Percentiles rank a stretch among this genome's conserved stretches.
phyloP scores from a whole-genome alignment of 2,888 invertebrate genomes.

The Clivina fossor region DNA sequence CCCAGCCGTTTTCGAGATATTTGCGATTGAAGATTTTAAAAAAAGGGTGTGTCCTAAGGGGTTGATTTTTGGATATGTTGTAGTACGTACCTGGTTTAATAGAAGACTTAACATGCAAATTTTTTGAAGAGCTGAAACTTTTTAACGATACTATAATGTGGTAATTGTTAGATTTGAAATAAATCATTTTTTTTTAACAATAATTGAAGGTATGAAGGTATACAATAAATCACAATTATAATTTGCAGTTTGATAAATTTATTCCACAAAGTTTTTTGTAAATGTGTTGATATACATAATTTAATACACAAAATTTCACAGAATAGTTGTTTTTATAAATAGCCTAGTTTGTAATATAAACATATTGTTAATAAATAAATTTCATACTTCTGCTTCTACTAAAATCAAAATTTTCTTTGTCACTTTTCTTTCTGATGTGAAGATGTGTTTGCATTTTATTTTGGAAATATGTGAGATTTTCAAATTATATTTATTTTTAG shows the following conservation, averaged over 20 bases:
- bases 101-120: background rate
- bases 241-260: conserved; percentile 6
- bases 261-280: conserved; percentile 8
- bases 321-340: conserved; percentile 7
- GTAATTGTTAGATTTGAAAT: background rate
- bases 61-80: no score
- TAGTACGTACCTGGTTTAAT: no score
- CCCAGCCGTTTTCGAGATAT: no score
- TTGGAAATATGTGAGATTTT: no score
- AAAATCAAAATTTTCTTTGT: no score
- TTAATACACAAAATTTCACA: conserved; percentile 4
- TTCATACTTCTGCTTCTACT: no score
- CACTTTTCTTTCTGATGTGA: no score
- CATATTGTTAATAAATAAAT: background rate
- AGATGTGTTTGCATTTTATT: no score
- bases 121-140: background rate
- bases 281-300: conserved; percentile 7
- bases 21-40: no score
- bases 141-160: background rate
- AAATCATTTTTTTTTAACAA: no score
- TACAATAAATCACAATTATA: background rate
- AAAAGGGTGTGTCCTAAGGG: no score
- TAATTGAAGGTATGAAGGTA: background rate
- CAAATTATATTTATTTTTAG: no score
- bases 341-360: background rate